Percentiles rank a stretch among this genome's conserved stretches.
Evolutionary conservation across 2,113 vertebrate species (phyloP).

Genomic region (Nycticebus coucang): DNA sequence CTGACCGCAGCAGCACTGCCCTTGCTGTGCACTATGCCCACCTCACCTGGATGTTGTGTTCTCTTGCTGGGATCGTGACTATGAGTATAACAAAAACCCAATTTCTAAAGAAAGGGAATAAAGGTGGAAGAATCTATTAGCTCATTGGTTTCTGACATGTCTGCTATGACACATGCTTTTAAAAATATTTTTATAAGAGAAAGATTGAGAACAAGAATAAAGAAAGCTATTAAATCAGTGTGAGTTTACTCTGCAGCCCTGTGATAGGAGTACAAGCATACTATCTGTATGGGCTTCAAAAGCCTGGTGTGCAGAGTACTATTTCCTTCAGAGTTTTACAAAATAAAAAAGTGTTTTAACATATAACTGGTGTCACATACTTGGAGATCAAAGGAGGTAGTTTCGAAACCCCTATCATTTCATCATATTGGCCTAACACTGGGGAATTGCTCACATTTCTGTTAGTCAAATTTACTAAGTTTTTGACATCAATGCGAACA

Average conservation of each 20-base stretch:
- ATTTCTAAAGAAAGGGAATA: constrained; percentile 31
- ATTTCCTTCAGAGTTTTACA: constrained; percentile 77
- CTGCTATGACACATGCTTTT: constrained; percentile 28
- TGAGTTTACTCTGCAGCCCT: not conserved
- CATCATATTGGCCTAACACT: not conserved
- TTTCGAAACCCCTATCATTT: constrained; percentile 37
- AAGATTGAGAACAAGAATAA: constrained; percentile 35
- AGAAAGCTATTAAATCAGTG: not conserved
- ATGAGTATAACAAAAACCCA: not conserved
- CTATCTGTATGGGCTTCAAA: constrained; percentile 55
- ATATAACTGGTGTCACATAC: constrained; percentile 18
- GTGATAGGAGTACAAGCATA: constrained; percentile 19
- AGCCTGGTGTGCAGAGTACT: constrained; percentile 28
- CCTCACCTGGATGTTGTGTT: not conserved
- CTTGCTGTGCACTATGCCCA: too few relatives aligned
- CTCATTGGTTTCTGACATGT: constrained; percentile 44
- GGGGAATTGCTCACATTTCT: constrained; percentile 44
- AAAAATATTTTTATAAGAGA: constrained; percentile 27
- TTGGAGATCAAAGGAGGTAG: constrained; percentile 67
- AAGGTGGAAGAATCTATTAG: not conserved
- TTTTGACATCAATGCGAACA: constrained; percentile 86
- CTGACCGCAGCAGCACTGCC: not conserved
- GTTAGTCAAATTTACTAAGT: constrained; percentile 75
- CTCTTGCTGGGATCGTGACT: not conserved
- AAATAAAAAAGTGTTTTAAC: constrained; percentile 65